phyloP scores from a whole-genome alignment of 64 coral and sea anemone species.

The Porites australiensis region DNA sequence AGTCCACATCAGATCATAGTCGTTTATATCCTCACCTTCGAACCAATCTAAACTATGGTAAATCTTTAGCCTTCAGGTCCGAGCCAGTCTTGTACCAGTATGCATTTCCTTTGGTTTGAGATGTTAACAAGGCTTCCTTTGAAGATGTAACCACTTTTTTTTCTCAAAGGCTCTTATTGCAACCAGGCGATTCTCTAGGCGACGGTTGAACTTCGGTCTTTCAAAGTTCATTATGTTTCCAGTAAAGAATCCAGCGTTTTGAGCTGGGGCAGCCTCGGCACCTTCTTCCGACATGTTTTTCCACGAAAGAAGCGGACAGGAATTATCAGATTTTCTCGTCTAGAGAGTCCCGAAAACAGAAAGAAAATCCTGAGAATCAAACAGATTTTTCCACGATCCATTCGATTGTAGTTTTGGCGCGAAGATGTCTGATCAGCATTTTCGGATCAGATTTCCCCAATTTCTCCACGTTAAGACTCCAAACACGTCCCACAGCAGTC shows the following conservation, averaged over 20 bases:
- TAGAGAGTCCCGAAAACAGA: not conserved
- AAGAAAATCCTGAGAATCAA: not conserved
- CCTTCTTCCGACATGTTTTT: no score
- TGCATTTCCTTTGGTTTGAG: not conserved
- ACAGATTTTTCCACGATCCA: not conserved
- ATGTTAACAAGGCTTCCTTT: slow-evolving; percentile 11
- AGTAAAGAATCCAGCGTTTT: not conserved
- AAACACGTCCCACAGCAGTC: not conserved
- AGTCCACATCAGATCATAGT: no score
- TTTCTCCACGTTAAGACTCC: not conserved
- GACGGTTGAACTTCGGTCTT: not conserved
- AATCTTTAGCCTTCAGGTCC: slow-evolving; percentile 22
- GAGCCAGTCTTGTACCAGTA: slow-evolving; percentile 29
- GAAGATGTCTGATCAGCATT: not conserved
- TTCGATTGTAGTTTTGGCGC: not conserved
- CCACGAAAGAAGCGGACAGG: not conserved
- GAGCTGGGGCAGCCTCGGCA: not conserved
- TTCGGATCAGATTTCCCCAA: not conserved
- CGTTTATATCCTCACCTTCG: no score
- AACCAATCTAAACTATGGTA: not conserved
- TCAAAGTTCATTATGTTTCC: slow-evolving; percentile 13
- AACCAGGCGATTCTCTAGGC: not conserved
- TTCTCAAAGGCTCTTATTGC: slow-evolving; percentile 7
- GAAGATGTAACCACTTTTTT: slow-evolving; percentile 41
- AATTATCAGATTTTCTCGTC: not conserved